These are phyloP conservation scores for Lissocephala sabroskyi DNA, from an alignment of 2,888 invertebrate genomes.

Conservation along the genomic window DNA sequence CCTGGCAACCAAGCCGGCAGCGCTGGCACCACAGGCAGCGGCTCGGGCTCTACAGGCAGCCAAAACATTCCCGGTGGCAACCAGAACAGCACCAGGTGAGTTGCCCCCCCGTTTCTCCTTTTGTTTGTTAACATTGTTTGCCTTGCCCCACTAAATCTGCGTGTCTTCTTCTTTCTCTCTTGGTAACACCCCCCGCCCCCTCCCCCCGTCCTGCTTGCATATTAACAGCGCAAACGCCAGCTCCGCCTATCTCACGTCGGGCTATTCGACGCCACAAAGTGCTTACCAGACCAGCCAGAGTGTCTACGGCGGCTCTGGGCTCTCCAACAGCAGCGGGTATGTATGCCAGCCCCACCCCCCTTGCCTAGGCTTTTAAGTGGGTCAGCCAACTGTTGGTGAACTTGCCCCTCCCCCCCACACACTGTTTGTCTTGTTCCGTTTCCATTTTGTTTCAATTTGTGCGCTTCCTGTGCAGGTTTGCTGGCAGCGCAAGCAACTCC, in stretches of 20 bases:
- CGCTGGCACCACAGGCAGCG: conserved; percentile 52
- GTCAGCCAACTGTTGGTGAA: no score
- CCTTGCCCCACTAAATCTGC: conserved; percentile 12
- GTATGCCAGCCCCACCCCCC: conserved; percentile 32
- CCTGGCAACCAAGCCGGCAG: conserved; percentile 57
- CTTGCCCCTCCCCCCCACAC: no score
- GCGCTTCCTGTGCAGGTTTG: conserved; percentile 60
- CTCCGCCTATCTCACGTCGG: conserved; percentile 72
- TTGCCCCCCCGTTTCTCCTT: background rate
- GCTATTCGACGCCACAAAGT: conserved; percentile 72
- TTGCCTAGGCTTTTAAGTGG: no score
- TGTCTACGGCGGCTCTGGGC: conserved; percentile 72
- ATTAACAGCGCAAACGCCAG: conserved; percentile 72
- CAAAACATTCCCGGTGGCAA: conserved; percentile 72
- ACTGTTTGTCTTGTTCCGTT: background rate
- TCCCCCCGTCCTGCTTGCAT: no score
- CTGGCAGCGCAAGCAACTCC: conserved; percentile 72
- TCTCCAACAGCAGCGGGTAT: conserved; percentile 72
- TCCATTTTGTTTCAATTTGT: conserved; percentile 6
- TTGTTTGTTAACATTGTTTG: background rate
- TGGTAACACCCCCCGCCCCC: no score
- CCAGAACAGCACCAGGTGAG: conserved; percentile 69
- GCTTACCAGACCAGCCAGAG: conserved; percentile 73
- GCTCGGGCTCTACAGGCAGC: conserved; percentile 60
- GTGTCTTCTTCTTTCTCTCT: conserved; percentile 18